Evolutionary conservation across 2,113 vertebrate genomes (phyloP).

Genomic region (Paedocypris sp.): DNA sequence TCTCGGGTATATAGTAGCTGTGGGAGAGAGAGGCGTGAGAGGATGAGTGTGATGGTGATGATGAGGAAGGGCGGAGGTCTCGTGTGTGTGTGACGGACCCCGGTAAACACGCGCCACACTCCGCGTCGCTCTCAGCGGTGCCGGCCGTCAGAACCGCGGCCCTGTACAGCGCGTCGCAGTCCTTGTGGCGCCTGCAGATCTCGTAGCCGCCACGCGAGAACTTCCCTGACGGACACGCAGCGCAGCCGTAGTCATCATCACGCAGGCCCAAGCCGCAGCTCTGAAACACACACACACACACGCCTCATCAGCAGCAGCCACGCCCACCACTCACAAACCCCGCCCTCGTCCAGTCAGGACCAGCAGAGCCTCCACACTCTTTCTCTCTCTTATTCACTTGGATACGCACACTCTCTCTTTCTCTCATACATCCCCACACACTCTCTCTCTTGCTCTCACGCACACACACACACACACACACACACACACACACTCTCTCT

Average conservation of each 20-base stretch:
- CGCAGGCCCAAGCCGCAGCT: slow-evolving; percentile 83
- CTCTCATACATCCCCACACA: too few species aligned
- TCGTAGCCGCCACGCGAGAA: slow-evolving; percentile 95
- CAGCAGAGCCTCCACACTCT: too few species aligned
- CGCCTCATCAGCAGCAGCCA: neutral
- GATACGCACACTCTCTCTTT: too few species aligned
- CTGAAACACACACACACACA: slow-evolving; percentile 49
- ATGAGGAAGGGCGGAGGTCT: too few species aligned
- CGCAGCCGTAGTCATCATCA: slow-evolving; percentile 82
- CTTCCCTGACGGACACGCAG: slow-evolving; percentile 80
- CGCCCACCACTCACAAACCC: too few species aligned
- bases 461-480: too few species aligned
- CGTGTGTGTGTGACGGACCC: slow-evolving; percentile 70
- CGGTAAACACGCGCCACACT: slow-evolving; percentile 87
- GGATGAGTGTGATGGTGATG: too few species aligned
- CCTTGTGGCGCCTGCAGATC: slow-evolving; percentile 91
- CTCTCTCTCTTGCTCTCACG: too few species aligned
- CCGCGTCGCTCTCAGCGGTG: slow-evolving; percentile 80
- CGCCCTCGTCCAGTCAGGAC: too few species aligned
- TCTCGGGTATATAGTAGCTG: slow-evolving; percentile 92
- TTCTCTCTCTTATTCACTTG: too few species aligned
- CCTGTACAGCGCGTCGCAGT: slow-evolving; percentile 85
- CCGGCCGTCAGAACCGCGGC: slow-evolving; percentile 77
- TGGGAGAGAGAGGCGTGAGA: too few species aligned
- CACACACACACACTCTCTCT: too few species aligned